Conservation (phyloP, 2,797 vertebrate species). For the Euthynnus affinis region DNA sequence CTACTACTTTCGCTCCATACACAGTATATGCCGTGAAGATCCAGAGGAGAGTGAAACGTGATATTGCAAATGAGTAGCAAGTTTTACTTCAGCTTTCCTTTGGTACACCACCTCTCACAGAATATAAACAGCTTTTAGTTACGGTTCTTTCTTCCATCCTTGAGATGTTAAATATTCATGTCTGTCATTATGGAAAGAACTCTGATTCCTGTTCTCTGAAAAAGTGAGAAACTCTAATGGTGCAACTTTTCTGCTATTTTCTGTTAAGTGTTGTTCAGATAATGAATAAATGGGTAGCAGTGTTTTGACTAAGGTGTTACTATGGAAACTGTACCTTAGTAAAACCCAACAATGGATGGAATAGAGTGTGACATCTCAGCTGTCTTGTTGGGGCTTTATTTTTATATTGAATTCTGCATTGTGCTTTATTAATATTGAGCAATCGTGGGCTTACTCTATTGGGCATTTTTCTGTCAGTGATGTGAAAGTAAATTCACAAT, state of each 20-base stretch:
- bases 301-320: background rate
- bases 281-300: background rate
- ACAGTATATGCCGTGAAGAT: background rate
- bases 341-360: background rate
- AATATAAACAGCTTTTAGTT: background rate
- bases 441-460: background rate
- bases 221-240: background rate
- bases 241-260: background rate
- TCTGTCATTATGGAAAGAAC: background rate
- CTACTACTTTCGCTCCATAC: background rate
- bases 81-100: background rate
- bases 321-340: conserved; percentile 15
- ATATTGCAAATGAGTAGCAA: too few species aligned
- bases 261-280: background rate
- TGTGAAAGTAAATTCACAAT: too few species aligned
- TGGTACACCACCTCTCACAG: background rate
- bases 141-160: background rate
- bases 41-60: too few species aligned
- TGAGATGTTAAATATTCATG: conserved; percentile 10
- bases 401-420: background rate
- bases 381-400: background rate
- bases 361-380: background rate
- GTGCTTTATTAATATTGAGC: background rate
- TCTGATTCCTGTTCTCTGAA: background rate
- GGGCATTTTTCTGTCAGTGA: too few species aligned